These are phyloP conservation scores for Epirrhoe alternata DNA, from an alignment of 2,888 invertebrate species.

Conservation along the genomic window DNA sequence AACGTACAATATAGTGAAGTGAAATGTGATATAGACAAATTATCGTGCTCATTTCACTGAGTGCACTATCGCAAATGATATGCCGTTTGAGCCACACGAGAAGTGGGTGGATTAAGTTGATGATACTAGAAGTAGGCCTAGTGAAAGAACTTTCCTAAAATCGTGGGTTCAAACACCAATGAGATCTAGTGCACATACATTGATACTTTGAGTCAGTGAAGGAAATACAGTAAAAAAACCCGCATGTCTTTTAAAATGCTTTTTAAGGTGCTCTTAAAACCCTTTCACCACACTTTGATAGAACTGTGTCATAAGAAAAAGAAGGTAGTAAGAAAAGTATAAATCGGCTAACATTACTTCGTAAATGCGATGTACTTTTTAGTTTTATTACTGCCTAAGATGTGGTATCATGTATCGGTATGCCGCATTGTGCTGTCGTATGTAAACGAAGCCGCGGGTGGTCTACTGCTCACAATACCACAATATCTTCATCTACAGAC, in stretches of 20 bases:
- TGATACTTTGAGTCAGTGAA: too few species aligned
- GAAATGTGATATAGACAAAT: slow-evolving; percentile 40
- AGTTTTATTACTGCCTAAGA: background rate
- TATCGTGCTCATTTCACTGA: slow-evolving; percentile 27
- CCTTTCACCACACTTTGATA: too few species aligned
- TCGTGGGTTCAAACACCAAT: too few species aligned
- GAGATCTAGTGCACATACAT: too few species aligned
- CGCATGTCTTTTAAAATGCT: too few species aligned
- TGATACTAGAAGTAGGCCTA: too few species aligned
- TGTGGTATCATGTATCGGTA: slow-evolving; percentile 32
- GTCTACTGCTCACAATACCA: slow-evolving; percentile 34
- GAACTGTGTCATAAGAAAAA: too few species aligned
- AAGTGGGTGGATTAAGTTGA: too few species aligned
- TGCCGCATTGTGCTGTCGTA: slow-evolving; percentile 43
- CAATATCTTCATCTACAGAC: slow-evolving; percentile 41
- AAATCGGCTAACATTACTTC: background rate
- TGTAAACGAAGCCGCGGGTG: slow-evolving; percentile 44
- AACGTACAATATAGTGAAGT: slow-evolving; percentile 43
- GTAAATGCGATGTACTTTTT: background rate
- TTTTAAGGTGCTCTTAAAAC: too few species aligned
- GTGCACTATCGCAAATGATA: slow-evolving; percentile 2
- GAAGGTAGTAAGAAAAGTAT: too few species aligned
- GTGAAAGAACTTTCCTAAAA: too few species aligned
- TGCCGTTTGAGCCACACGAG: background rate
- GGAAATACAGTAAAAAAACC: too few species aligned